Evolutionary conservation across 2,888 invertebrate species (phyloP).

Genomic region (Tenthredo amoena): DNA sequence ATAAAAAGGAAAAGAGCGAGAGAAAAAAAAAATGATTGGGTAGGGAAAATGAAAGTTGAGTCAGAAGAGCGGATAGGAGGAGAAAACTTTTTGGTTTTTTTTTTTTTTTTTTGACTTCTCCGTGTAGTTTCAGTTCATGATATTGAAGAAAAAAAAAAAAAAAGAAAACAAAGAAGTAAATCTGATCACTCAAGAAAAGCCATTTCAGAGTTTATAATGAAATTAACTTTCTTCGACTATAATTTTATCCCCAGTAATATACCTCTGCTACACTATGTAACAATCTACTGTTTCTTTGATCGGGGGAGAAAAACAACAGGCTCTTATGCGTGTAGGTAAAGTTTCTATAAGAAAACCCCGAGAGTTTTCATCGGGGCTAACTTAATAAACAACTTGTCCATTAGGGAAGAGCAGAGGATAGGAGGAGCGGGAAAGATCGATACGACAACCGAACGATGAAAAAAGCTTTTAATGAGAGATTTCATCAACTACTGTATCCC

Average conservation of each 20-base stretch:
- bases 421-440: neutral
- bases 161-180: too few relatives aligned
- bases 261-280: neutral
- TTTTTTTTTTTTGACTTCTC: neutral
- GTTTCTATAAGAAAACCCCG: neutral
- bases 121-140: too few relatives aligned
- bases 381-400: constrained; percentile 39
- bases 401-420: neutral
- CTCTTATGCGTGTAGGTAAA: neutral
- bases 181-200: neutral
- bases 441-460: neutral
- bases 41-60: neutral
- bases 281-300: neutral
- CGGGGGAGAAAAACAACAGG: neutral
- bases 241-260: neutral
- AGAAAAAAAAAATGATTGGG: neutral
- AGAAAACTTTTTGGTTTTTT: neutral
- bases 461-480: neutral
- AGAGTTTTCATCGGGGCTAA: neutral
- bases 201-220: constrained; percentile 13
- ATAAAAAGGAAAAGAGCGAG: neutral
- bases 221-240: neutral
- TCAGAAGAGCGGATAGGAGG: neutral
- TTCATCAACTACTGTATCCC: neutral
- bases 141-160: neutral